These are phyloP conservation scores for Parauchenoglanis ngamensis DNA, from an alignment of 2,797 vertebrate species.

Conservation along the genomic window DNA sequence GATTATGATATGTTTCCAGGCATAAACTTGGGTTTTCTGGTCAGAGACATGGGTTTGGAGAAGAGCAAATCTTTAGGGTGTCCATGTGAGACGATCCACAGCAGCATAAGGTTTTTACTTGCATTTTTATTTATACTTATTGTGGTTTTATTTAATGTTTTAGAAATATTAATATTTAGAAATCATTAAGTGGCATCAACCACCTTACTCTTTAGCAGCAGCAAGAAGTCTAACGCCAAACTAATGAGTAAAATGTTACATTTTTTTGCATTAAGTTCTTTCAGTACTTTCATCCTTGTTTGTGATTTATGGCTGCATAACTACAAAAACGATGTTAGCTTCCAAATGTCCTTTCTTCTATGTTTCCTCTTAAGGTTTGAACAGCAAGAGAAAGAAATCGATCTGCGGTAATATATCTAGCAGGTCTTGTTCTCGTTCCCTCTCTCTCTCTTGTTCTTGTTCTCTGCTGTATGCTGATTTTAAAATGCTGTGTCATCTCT, in stretches of 20 bases:
- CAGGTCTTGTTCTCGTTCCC: neutral
- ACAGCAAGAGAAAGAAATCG: neutral
- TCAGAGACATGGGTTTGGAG: neutral
- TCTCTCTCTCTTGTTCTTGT: neutral
- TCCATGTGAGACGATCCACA: neutral
- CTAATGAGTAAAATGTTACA: neutral
- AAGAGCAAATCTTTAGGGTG: neutral
- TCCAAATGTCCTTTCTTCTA: neutral
- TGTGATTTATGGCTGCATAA: neutral
- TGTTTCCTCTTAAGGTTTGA: neutral
- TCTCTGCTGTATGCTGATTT: slow-evolving; percentile 18
- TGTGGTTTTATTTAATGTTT: neutral
- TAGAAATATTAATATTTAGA: neutral
- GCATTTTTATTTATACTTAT: neutral
- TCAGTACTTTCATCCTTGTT: neutral
- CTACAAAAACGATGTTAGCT: neutral
- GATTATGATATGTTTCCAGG: neutral
- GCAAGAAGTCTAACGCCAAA: neutral
- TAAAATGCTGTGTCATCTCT: slow-evolving; percentile 51
- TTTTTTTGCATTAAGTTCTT: neutral
- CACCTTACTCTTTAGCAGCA: neutral
- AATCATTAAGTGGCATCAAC: neutral
- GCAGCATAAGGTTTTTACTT: neutral
- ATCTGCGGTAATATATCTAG: neutral
- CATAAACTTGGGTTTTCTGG: neutral